Percentiles rank a stretch among this genome's conserved stretches.
phyloP scores from a whole-genome alignment of 2,797 vertebrate species.

The Parotocinclus haroldoi region DNA sequence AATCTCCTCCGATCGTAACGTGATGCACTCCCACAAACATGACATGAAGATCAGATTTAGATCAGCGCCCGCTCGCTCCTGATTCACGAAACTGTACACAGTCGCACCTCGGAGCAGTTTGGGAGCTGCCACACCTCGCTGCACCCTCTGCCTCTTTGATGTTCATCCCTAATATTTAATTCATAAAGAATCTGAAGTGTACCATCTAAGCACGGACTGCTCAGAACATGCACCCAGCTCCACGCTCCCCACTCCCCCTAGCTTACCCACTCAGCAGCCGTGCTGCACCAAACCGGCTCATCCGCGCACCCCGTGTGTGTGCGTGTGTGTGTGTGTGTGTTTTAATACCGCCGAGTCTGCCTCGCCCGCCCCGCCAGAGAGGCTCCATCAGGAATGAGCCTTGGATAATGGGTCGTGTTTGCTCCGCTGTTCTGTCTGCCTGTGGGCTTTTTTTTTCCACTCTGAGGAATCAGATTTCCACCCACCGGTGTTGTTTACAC shows the following conservation, averaged over 20 bases:
- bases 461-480: slow-evolving; percentile 36
- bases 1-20: too few species aligned
- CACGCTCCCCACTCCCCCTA: slow-evolving; percentile 13
- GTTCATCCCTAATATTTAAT: slow-evolving; percentile 77
- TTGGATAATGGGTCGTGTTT: slow-evolving; percentile 52
- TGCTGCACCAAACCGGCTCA: slow-evolving; percentile 18
- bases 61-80: too few species aligned
- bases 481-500: slow-evolving; percentile 35
- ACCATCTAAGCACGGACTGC: not conserved
- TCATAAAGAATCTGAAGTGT: slow-evolving; percentile 70
- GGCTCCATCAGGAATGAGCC: slow-evolving; percentile 56
- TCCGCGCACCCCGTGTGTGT: slow-evolving; percentile 56
- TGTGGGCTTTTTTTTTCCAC: slow-evolving; percentile 26
- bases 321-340: slow-evolving; percentile 43
- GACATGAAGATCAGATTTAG: too few species aligned
- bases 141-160: not conserved
- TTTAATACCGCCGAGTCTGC: slow-evolving; percentile 34
- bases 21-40: too few species aligned
- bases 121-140: slow-evolving; percentile 17
- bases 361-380: slow-evolving; percentile 43
- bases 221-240: slow-evolving; percentile 14
- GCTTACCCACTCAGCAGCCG: slow-evolving; percentile 46
- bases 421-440: slow-evolving; percentile 51
- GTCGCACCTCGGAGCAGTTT: not conserved
- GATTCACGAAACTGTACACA: not conserved